Evolutionary conservation across 1,140 invertebrate species (phyloP).

Genomic region (Drosophila lacertosa): DNA sequence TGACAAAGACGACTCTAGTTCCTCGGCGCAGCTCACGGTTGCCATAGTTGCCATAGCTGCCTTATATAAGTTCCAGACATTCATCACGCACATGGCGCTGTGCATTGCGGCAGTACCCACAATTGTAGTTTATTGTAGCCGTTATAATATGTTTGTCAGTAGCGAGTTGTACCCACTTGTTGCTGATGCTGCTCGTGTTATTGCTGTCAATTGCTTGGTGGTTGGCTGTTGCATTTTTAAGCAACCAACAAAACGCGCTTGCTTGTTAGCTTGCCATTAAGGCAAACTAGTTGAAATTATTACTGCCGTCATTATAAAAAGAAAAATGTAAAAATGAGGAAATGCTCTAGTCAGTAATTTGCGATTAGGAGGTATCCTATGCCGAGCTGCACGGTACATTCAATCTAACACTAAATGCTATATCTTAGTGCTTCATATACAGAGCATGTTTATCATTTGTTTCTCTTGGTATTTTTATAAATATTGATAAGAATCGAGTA

Average conservation of each 20-base stretch:
- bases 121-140: constrained; percentile 56
- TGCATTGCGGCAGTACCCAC: constrained; percentile 47
- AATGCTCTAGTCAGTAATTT: neutral
- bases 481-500: too few species aligned
- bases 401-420: too few species aligned
- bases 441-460: too few species aligned
- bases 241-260: constrained; percentile 65
- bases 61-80: constrained; percentile 37
- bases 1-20: constrained; percentile 15
- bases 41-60: constrained; percentile 13
- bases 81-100: constrained; percentile 68
- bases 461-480: too few species aligned
- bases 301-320: constrained; percentile 8
- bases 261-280: constrained; percentile 56
- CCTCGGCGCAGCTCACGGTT: constrained; percentile 3
- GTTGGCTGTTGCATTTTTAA: constrained; percentile 71
- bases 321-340: constrained; percentile 3
- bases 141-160: constrained; percentile 18
- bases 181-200: constrained; percentile 26
- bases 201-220: constrained; percentile 63
- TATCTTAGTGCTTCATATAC: too few species aligned
- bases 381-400: neutral
- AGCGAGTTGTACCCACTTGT: constrained; percentile 10
- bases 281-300: constrained; percentile 34
- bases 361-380: neutral